Evolutionary conservation across 2,888 invertebrate genomes (phyloP).

Genomic region (Lypha dubia): DNA sequence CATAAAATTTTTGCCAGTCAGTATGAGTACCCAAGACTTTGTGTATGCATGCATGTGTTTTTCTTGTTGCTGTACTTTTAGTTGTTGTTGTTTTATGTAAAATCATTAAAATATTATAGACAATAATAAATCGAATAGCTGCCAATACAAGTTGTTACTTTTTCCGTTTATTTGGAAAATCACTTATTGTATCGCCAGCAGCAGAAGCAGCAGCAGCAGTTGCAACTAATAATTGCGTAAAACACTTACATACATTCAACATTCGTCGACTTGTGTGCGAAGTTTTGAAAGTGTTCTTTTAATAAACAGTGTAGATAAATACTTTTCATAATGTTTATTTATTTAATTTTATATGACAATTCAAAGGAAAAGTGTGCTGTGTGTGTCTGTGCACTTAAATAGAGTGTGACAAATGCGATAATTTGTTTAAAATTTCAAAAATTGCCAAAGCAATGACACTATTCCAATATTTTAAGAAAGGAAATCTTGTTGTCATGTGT

Average conservation of each 20-base stretch:
- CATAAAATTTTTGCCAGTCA: slow-evolving; percentile 22
- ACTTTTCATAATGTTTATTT: slow-evolving; percentile 31
- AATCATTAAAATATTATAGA: slow-evolving; percentile 63
- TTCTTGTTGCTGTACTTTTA: neutral
- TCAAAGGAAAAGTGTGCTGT: slow-evolving; percentile 2
- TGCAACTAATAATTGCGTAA: slow-evolving; percentile 49
- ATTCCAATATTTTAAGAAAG: neutral
- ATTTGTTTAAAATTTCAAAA: neutral
- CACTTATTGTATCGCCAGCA: slow-evolving; percentile 46
- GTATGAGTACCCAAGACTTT: neutral
- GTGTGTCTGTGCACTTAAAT: slow-evolving; percentile 3
- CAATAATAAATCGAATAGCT: slow-evolving; percentile 64
- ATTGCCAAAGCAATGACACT: neutral
- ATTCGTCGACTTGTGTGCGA: neutral
- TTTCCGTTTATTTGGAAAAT: slow-evolving; percentile 52
- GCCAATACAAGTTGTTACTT: slow-evolving; percentile 61
- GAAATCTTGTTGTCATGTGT: neutral
- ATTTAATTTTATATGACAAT: slow-evolving; percentile 40
- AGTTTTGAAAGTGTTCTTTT: slow-evolving; percentile 23
- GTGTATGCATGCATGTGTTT: neutral
- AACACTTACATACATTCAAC: slow-evolving; percentile 12
- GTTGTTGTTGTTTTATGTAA: slow-evolving; percentile 15
- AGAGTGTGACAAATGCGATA: slow-evolving; percentile 27
- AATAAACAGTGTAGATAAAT: slow-evolving; percentile 15
- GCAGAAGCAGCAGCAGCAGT: slow-evolving; percentile 50